A percentile compares a stretch with the other conserved stretches of the same genome.
Conservation (phyloP, 2,797 vertebrate genomes). For the Rhynchotus rufescens region DNA sequence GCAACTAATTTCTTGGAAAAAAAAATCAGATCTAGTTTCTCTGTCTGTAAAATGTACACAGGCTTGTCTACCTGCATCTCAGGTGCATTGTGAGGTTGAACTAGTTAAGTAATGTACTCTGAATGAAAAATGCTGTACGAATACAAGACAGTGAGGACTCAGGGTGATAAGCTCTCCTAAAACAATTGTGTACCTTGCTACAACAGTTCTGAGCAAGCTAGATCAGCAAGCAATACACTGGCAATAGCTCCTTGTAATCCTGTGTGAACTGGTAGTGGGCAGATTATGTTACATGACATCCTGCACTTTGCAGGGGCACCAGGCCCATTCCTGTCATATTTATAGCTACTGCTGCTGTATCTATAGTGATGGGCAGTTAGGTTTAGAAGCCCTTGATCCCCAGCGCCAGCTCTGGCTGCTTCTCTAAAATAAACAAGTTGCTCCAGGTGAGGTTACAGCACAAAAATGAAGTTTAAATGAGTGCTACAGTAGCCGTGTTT, state of each 20-base stretch:
- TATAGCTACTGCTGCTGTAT: slow-evolving; percentile 17
- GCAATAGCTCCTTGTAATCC: slow-evolving; percentile 10
- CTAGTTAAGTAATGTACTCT: not conserved
- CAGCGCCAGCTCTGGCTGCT: slow-evolving; percentile 10
- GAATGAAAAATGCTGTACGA: slow-evolving; percentile 13
- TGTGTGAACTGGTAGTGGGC: slow-evolving; percentile 11
- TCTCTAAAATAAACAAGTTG: slow-evolving; percentile 36
- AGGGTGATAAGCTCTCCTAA: not conserved
- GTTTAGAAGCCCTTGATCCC: slow-evolving; percentile 50
- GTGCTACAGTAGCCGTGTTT: not conserved
- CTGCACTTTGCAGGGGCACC: not conserved
- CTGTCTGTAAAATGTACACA: slow-evolving; percentile 8
- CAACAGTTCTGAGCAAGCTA: not conserved
- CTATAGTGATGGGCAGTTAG: slow-evolving; percentile 15
- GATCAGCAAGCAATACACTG: not conserved
- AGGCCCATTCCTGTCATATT: not conserved
- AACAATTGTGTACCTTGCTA: not conserved
- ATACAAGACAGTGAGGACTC: slow-evolving; percentile 10
- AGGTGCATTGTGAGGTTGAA: slow-evolving; percentile 7
- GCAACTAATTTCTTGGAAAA: not conserved
- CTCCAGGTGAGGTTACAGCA: not conserved
- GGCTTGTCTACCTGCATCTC: slow-evolving; percentile 21
- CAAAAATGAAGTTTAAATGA: slow-evolving; percentile 6
- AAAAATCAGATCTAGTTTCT: slow-evolving; percentile 40
- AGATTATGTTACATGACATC: not conserved